Conservation (phyloP, 2,888 invertebrate species). For the Ditylenchus weischeri region DNA sequence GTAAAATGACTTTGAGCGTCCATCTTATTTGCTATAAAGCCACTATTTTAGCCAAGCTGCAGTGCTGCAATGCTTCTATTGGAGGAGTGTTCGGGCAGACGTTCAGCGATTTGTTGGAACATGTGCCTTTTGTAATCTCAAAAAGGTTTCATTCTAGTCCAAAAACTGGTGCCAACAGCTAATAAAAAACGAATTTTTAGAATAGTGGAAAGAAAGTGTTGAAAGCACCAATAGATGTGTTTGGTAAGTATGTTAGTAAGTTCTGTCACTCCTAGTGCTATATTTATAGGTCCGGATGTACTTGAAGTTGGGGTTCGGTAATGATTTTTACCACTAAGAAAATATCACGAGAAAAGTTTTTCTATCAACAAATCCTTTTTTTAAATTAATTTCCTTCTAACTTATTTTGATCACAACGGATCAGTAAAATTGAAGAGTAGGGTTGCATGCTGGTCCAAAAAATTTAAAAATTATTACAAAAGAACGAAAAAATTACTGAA, state of each 20-base stretch:
- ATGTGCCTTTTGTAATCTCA: constrained; percentile 6
- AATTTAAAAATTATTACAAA: too few relatives aligned
- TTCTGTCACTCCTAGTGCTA: not conserved
- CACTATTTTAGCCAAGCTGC: constrained; percentile 5
- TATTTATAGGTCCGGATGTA: constrained; percentile 3
- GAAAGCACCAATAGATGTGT: constrained; percentile 4
- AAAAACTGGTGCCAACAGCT: too few relatives aligned
- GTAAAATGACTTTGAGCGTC: not conserved
- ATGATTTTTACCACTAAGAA: too few relatives aligned
- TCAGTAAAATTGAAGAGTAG: too few relatives aligned
- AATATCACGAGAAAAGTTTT: too few relatives aligned
- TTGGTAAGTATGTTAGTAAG: not conserved
- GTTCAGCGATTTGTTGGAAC: not conserved
- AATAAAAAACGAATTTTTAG: too few relatives aligned
- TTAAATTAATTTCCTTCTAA: too few relatives aligned
- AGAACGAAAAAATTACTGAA: too few relatives aligned
- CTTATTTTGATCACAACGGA: too few relatives aligned
- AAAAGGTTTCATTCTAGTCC: not conserved
- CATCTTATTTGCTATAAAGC: not conserved
- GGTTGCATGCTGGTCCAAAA: too few relatives aligned
- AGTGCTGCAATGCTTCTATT: constrained; percentile 8
- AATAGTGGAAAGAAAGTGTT: constrained; percentile 2
- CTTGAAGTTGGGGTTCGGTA: constrained; percentile 2
- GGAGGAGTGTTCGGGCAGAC: constrained; percentile 6
- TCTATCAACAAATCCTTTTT: too few relatives aligned